A percentile compares a stretch with the other conserved stretches of the same genome.
Conservation (phyloP, 2,888 invertebrate genomes). For the Trichogramma evanescens region DNA sequence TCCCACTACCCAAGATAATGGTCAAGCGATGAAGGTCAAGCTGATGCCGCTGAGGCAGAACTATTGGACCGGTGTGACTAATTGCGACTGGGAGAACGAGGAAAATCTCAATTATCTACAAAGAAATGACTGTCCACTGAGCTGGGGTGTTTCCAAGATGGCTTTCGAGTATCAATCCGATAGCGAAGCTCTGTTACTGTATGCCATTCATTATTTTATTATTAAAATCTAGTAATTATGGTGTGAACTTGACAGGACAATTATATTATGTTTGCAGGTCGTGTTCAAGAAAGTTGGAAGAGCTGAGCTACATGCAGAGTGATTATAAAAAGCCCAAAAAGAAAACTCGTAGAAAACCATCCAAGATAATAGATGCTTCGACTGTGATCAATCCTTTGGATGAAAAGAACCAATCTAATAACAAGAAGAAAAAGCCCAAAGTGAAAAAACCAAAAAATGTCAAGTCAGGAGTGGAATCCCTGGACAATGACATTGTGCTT, state of each 20-base stretch:
- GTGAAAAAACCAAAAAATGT: conserved; percentile 33
- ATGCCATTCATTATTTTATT: conserved; percentile 22
- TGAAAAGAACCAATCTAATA: conserved; percentile 29
- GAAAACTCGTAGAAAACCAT: conserved; percentile 25
- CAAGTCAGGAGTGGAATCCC: conserved; percentile 24
- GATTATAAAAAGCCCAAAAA: conserved; percentile 31
- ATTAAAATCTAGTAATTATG: background rate
- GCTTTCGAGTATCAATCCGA: conserved; percentile 54
- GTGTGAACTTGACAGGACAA: too few relatives aligned
- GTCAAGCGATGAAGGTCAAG: conserved; percentile 59
- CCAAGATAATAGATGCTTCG: conserved; percentile 24
- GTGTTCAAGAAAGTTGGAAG: conserved; percentile 58
- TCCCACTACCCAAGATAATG: conserved; percentile 28
- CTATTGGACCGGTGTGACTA: conserved; percentile 62
- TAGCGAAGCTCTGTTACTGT: conserved; percentile 57
- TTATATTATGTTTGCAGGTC: conserved; percentile 47
- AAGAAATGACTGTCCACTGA: conserved; percentile 50
- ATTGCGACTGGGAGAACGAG: conserved; percentile 38
- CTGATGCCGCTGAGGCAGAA: conserved; percentile 63
- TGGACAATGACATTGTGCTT: conserved; percentile 19
- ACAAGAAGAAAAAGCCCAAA: conserved; percentile 35
- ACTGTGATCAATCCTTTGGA: conserved; percentile 28
- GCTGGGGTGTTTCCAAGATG: conserved; percentile 61
- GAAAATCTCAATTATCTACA: conserved; percentile 19
- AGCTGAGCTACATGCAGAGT: conserved; percentile 31